Conservation (phyloP, 35 echinoderm and acorn worm genomes). For the Hemicentrotus pulcherrimus region DNA sequence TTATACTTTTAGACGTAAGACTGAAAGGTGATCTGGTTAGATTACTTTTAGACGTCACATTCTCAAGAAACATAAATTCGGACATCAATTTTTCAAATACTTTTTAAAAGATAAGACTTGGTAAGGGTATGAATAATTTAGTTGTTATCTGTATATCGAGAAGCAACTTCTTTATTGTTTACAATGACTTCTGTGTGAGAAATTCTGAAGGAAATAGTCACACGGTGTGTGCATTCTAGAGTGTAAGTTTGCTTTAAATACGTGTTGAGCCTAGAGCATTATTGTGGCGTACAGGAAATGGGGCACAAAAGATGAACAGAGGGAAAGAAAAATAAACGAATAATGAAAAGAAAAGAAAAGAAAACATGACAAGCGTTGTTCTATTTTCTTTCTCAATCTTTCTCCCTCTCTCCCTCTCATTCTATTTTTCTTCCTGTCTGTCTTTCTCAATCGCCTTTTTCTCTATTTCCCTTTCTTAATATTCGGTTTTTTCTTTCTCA, state of each 20-base stretch:
- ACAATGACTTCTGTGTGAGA: background rate
- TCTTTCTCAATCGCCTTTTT: too few relatives aligned
- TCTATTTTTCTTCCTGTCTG: too few relatives aligned
- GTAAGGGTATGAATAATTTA: too few relatives aligned
- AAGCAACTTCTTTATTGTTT: background rate
- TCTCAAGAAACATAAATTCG: too few relatives aligned
- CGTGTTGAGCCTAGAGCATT: background rate
- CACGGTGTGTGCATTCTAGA: background rate
- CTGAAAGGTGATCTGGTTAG: too few relatives aligned
- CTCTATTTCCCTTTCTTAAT: too few relatives aligned
- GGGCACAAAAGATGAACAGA: constrained; percentile 8
- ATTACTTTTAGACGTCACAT: too few relatives aligned
- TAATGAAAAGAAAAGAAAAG: constrained; percentile 8
- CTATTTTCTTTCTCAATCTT: background rate
- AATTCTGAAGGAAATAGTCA: background rate
- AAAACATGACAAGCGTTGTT: background rate
- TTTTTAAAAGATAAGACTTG: too few relatives aligned
- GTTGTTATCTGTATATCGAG: background rate
- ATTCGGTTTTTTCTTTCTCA: too few relatives aligned
- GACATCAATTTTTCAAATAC: too few relatives aligned
- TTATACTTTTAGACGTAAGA: too few relatives aligned
- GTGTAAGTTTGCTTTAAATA: background rate
- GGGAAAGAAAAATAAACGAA: constrained; percentile 16
- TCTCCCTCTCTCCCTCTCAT: too few relatives aligned
- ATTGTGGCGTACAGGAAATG: background rate